Base-by-base conservation (phyloP, 2,113 vertebrate species). In the Genyomyrus donnyi region DNA sequence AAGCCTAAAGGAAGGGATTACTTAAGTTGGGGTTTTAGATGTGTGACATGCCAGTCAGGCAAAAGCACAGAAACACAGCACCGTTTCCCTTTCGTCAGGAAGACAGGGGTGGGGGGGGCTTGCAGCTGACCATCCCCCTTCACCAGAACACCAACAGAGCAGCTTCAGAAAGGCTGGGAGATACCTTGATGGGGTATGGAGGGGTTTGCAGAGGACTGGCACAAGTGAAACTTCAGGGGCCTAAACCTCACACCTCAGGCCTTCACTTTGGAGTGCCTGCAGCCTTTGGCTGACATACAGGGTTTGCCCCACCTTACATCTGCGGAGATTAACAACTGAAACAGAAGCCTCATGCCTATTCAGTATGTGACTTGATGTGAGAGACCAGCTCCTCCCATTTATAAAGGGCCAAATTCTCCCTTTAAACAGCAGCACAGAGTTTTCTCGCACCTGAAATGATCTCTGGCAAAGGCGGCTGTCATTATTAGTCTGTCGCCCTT, bases 1-100 rank as follows among this genome's bases (percentile, higher is more conserved):
- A 98, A 98, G 97, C 97, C 97, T 99, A 97, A 99, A 98, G 98
- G 98, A 99, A 98, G 97, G 97, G 98, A 99, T 99, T 99, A 99
- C 93, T 97, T 97, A 97, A 98, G 96, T 96, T 98, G 97, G 97
- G 98, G 97, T 98, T 97, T 95, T 97, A 97, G 98, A 97, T 97
- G 97, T 97, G 95, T 95, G 96, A 95, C 97, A 98, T 96, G 96
- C 97, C 98, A 99, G 98, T 99, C 98, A 98, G 95, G 91, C 96
- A 96, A 96, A 95, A 94, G 95, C 96, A 96, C 94, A 95, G 94
- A 97, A 98, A 97, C 96, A 96, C 97, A 97, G 96, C 97, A 96
- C 97, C 96, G 94, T 95, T 94, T 95, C 94, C 95, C 93, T 95
- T 96, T 94, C 92, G 91, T 95, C 95, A 94, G 88, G 92, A 94